Base-by-base conservation (phyloP, 2,113 vertebrate species). In the Perca flavescens region DNA sequence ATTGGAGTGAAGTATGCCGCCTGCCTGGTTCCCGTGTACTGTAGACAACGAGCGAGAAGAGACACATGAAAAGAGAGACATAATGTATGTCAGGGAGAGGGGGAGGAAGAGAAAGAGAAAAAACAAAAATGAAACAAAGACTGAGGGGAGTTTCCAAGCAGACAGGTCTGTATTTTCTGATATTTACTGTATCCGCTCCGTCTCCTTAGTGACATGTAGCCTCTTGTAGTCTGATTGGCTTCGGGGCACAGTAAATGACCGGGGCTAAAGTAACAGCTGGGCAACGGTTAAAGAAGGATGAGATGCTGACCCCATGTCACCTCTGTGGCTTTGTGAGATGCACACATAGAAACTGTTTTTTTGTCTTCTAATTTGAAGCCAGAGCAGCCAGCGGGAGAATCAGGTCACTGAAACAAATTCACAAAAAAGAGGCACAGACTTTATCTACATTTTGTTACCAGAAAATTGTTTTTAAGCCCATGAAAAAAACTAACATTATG, bases 1-100 rank as follows among this genome's bases (percentile, higher is more conserved):
- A 71, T 84, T 46, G 28, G 58, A 69, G 66, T 49, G 74, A 74
- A 86, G 57, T 46, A 9, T 4, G n/a, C 52, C 6, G 47, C 6
- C 47, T 3, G 50, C 34, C 64, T 17, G 52, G 47, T 60, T 58
- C 40, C 17, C 14, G 17, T 34, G 63, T 57, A 54, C 50, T 34
- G 40, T 25, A 75, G 70, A 75, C 76, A 80, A 58, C 75, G 83
- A 77, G 54, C 43, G 13, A 56, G 47, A 25, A 6, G 52, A 79
- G 58, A 56, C 9, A 21, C 68, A 22, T 49, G 77, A 50, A 21
- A 57, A 16, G 6, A 66, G 52, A 46, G 83, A 28, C 14, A 2
- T 58, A 58, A 52, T 68, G 28, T 78, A 34, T 72, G 36, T 76
- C 62, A 79, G 31, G 10, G 43, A 49, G 52, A 6, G 53, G 62